Evolutionary conservation across 2,888 invertebrate genomes (phyloP).

Genomic region (Amphipoea lucens): DNA sequence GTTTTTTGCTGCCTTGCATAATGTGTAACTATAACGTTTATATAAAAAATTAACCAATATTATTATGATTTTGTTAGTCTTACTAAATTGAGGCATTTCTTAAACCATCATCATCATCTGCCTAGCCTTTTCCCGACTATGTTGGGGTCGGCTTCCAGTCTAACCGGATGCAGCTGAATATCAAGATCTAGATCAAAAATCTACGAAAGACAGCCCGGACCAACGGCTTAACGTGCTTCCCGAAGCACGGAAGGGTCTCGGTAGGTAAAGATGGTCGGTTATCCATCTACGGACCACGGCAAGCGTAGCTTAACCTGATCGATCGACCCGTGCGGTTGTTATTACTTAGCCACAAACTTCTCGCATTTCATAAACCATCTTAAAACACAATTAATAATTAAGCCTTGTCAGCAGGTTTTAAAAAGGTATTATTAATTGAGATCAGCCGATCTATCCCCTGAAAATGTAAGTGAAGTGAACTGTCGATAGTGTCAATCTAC

Average conservation of each 20-base stretch:
- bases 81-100: background rate
- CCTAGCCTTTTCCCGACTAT: background rate
- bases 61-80: background rate
- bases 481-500: too few species aligned
- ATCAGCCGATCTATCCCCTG: background rate
- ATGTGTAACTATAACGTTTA: slow-evolving; percentile 8
- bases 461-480: too few species aligned
- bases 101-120: background rate
- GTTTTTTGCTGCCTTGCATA: slow-evolving; percentile 4
- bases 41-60: background rate
- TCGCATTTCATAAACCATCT: too few species aligned
- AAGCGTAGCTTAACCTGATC: too few species aligned
- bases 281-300: too few species aligned
- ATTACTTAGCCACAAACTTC: too few species aligned
- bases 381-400: background rate
- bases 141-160: background rate
- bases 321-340: too few species aligned
- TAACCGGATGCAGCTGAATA: background rate
- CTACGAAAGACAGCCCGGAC: too few species aligned
- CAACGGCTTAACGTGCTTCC: too few species aligned
- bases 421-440: background rate
- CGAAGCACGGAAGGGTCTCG: too few species aligned
- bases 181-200: background rate
- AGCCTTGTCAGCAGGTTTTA: background rate
- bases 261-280: too few species aligned